Percentiles rank a stretch among this genome's conserved stretches.
Evolutionary conservation across 1,140 invertebrate species (phyloP).

Genomic region (Chironomus striatipennis): DNA sequence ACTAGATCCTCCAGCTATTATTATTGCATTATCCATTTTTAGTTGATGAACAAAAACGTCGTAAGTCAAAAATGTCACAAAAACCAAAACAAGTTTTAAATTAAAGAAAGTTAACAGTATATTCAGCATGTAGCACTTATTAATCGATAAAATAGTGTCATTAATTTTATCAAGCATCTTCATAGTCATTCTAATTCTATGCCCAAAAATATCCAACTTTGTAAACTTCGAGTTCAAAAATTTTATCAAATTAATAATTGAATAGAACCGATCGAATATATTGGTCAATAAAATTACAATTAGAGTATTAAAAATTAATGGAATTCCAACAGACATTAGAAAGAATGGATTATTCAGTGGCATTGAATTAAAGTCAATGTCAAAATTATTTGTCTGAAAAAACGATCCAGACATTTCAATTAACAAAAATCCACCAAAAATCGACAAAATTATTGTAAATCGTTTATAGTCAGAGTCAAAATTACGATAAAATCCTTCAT

Average conservation of each 20-base stretch:
- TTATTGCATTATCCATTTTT: neutral
- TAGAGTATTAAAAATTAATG: neutral
- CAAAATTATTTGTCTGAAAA: neutral
- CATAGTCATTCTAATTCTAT: neutral
- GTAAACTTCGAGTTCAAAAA: neutral
- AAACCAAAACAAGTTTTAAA: neutral
- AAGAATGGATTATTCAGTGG: neutral
- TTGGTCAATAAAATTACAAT: neutral
- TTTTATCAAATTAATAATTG: neutral
- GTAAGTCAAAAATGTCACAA: neutral
- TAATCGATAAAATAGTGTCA: neutral
- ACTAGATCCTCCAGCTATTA: neutral
- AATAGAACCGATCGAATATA: neutral
- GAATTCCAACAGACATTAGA: neutral
- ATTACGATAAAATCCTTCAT: no score
- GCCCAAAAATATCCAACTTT: neutral
- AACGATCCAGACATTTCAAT: no score
- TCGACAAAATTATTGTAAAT: no score
- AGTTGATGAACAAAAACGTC: neutral
- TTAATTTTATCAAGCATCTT: neutral
- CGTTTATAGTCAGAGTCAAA: no score
- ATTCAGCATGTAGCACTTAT: neutral
- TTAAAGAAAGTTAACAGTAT: neutral
- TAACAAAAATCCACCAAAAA: no score
- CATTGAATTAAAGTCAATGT: neutral